Evolutionary conservation across 2,797 vertebrate species (phyloP).

Genomic region (Arnoldichthys spilopterus): DNA sequence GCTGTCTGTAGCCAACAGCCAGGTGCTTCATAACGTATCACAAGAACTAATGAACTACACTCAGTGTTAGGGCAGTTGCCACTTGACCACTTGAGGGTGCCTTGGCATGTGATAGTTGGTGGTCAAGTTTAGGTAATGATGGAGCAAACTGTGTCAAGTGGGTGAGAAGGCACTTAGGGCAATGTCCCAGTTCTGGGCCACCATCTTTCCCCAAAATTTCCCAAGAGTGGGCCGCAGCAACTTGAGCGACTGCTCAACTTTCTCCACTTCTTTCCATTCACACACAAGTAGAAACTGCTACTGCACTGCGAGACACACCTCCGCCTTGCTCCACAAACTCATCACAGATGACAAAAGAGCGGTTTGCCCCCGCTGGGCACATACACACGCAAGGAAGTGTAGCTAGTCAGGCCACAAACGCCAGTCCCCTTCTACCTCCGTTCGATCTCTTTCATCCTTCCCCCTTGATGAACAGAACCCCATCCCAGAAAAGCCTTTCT

Average conservation of each 20-base stretch:
- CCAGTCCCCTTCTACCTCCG: conserved; percentile 38
- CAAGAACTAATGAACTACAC: neutral
- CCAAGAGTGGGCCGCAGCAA: conserved; percentile 10
- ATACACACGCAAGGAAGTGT: conserved; percentile 40
- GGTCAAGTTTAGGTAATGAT: too few relatives aligned
- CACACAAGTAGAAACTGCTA: conserved; percentile 34
- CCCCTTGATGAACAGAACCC: conserved; percentile 48
- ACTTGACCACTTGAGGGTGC: too few relatives aligned
- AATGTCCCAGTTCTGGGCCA: conserved; percentile 10
- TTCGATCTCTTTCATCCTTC: conserved; percentile 48
- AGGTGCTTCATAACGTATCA: neutral
- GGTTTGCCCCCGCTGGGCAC: conserved; percentile 42
- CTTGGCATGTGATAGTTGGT: too few relatives aligned
- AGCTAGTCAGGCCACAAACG: conserved; percentile 38
- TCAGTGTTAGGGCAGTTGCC: neutral
- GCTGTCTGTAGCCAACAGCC: neutral
- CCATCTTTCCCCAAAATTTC: neutral
- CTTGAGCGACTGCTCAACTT: too few relatives aligned
- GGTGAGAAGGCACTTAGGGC: too few relatives aligned
- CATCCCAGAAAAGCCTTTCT: conserved; percentile 59
- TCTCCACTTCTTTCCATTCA: conserved; percentile 22
- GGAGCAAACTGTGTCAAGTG: too few relatives aligned
- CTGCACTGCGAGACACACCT: conserved; percentile 24
- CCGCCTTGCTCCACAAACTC: conserved; percentile 39
- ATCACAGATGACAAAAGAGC: conserved; percentile 58